Percentiles rank a stretch among this genome's conserved stretches.
These are phyloP conservation scores for Sebastes ruberrimus DNA, from an alignment of 2,797 vertebrate species.

Conservation along the genomic window DNA sequence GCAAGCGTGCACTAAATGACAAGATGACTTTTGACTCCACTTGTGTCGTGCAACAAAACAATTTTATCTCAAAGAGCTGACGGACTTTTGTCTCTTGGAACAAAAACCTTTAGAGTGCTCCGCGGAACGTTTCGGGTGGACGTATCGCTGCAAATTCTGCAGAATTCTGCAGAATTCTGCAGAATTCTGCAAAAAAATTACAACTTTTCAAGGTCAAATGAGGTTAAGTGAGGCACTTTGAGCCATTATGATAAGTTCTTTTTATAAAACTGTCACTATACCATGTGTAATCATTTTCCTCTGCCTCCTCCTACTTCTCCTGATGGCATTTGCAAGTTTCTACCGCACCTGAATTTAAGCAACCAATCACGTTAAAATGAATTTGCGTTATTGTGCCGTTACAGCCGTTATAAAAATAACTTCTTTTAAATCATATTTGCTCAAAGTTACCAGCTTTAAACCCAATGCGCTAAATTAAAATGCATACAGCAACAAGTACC, in stretches of 20 bases:
- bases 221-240: not conserved
- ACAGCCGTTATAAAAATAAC: too few relatives aligned
- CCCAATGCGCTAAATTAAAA: not conserved
- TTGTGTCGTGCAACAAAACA: not conserved
- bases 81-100: not conserved
- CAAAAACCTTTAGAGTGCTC: not conserved
- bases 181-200: not conserved
- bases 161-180: not conserved
- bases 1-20: not conserved
- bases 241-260: too few relatives aligned
- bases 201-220: not conserved
- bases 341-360: too few relatives aligned
- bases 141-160: not conserved
- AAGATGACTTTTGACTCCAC: not conserved
- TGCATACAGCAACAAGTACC: not conserved
- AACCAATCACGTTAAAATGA: fast-evolving
- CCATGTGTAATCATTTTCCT: too few relatives aligned
- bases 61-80: not conserved
- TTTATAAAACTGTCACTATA: too few relatives aligned
- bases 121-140: not conserved
- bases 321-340: too few relatives aligned
- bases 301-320: too few relatives aligned
- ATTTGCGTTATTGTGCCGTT: too few relatives aligned
- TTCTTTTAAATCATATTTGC: too few relatives aligned
- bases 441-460: not conserved